phyloP scores from a whole-genome alignment of 2,113 vertebrate species.

The Megaceryle maxima region DNA sequence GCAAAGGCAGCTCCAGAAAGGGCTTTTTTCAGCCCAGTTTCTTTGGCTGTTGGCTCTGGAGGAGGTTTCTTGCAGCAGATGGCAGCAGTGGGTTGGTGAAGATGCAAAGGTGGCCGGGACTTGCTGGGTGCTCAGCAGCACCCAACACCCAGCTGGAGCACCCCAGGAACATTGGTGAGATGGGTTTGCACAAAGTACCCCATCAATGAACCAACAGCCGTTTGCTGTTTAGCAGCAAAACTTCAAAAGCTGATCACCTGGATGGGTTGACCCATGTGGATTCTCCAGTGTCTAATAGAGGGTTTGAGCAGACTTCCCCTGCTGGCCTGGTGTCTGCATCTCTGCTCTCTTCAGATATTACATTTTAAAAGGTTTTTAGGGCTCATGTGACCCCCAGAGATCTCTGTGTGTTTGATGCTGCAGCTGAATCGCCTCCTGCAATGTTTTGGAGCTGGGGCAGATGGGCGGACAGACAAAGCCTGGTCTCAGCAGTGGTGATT shows the following conservation, averaged over 20 bases:
- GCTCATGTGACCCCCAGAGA: rapidly evolving
- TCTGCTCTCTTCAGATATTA: background rate
- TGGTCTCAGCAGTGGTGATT: background rate
- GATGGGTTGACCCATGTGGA: rapidly evolving
- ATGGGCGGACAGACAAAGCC: background rate
- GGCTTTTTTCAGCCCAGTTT: background rate
- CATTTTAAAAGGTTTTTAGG: background rate
- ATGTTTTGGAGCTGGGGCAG: rapidly evolving
- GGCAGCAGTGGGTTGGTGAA: slow-evolving; percentile 24
- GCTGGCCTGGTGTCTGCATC: too few relatives aligned
- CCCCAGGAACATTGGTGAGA: rapidly evolving
- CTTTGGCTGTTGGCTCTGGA: background rate
- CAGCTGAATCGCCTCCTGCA: rapidly evolving
- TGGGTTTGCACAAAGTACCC: background rate
- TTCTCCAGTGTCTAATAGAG: background rate
- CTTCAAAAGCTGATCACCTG: rapidly evolving
- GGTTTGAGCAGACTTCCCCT: background rate
- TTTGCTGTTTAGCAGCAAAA: background rate
- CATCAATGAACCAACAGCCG: rapidly evolving
- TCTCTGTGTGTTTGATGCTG: rapidly evolving
- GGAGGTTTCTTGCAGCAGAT: slow-evolving; percentile 27
- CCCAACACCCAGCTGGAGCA: background rate
- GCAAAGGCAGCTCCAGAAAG: rapidly evolving
- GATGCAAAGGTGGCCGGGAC: rapidly evolving
- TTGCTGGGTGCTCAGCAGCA: background rate